Base-by-base conservation (phyloP, 2,113 vertebrate species). In the Colius striatus region DNA sequence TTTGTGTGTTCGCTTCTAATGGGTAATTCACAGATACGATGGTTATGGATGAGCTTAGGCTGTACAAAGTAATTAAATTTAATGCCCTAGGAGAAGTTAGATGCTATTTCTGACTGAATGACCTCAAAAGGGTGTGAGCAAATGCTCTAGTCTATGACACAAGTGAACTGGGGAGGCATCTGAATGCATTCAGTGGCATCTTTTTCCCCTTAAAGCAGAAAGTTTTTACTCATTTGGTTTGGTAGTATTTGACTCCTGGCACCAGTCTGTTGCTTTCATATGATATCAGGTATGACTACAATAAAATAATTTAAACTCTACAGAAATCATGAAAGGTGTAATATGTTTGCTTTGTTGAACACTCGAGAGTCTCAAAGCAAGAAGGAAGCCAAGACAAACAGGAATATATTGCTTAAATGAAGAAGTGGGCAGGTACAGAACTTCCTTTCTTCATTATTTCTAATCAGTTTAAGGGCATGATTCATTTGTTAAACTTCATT, bases 331-430 rank as follows among this genome's bases (percentile, higher is more conserved):
- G 62, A 72, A 89, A 68, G 53, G 61, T 3, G 8, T 60, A 61
- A 25, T 68, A 29, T 12, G 19, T 80, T 96, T 83, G 66, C 76
- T 92, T 77, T 90, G 66, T 87, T 50, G 48, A 94, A 62, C 47
- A 62, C 47, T 13, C 78, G 4, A 13, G 47, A 87, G 60, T 62
- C 77, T 62, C 67, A 92, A 68, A 86, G 72, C 48, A 62, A 86
- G 84, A 83, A 89, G n/a, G 48, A 87, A 87, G 93, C 79, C 92
- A 96, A 95, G 83, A 92, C 65, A 91, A 97, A 97, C 87, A 95
- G 65, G 73, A 88, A 75, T 87, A 87, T 66, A 92, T 58, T 87
- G 87, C 93, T 90, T 55, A 72, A 95, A 95, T 92, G 70, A 90
- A 87, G 86, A 93, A 10, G 18, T 38, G 38, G 76, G 92, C 55